phyloP scores from a whole-genome alignment of 2,113 vertebrate species.

The Sturnus vulgaris region DNA sequence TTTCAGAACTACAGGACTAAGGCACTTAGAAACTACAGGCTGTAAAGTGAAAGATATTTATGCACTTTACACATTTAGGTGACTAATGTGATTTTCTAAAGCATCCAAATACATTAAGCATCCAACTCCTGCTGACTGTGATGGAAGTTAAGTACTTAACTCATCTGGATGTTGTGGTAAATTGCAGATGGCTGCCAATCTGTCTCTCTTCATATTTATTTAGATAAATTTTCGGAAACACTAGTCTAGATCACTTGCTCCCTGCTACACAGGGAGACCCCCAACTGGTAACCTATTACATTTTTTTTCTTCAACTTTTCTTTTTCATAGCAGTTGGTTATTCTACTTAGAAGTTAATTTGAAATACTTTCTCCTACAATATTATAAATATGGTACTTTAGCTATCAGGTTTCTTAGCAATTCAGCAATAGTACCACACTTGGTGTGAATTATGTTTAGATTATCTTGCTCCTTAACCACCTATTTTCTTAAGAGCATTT shows the following conservation, averaged over 20 bases:
- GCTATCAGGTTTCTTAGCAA: not conserved
- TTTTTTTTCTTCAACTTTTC: not conserved
- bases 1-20: not conserved
- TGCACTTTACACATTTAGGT: not conserved
- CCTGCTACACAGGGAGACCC: not conserved
- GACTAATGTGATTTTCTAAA: slow-evolving; percentile 13
- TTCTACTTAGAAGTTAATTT: not conserved
- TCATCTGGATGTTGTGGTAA: not conserved
- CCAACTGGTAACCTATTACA: not conserved
- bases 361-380: not conserved
- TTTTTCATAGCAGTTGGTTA: not conserved
- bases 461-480: not conserved
- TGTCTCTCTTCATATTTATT: not conserved
- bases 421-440: not conserved
- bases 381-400: not conserved
- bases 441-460: not conserved
- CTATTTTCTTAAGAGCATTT: slow-evolving; percentile 31
- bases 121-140: not conserved
- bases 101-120: slow-evolving; percentile 2
- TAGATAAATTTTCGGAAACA: slow-evolving; percentile 6
- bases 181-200: not conserved
- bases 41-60: not conserved
- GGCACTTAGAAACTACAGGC: not conserved
- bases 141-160: not conserved
- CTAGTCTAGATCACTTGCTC: not conserved